Base-by-base conservation (phyloP, 2,888 invertebrate species). In the Bombyx huttoni region DNA sequence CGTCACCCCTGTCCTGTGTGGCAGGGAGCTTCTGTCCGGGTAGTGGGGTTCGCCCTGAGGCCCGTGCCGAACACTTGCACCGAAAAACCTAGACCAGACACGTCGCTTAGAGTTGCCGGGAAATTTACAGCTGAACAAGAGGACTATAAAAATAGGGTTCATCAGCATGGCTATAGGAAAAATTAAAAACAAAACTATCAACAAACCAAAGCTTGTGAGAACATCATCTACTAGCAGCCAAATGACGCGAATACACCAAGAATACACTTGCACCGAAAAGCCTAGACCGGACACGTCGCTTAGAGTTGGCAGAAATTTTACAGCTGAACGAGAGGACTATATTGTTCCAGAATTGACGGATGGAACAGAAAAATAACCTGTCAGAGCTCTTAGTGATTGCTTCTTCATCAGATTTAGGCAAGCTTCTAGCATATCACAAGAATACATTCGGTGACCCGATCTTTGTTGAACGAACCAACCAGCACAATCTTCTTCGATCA, bases 311-410 rank as follows among this genome's bases (percentile, higher is more conserved):
- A 5, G 24, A 24, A 24, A 24, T 24, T 5, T 24, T 24, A 24
- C 24, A 24, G 2, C 24, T 24, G 3, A 24, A 24, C 24, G 24
- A 24, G 1, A 24, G 24, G 24, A 24, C 24, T 24, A 24, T 24
- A 46, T 95, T 95, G 95, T 96, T 95, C 70, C 95, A 95, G 67
- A 95, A 95, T 69, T 86, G 94, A 0, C 81, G 94, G 0, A 95
- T 95, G 94, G 93, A 93, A 58, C 88, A 83, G 64, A 93, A 93
- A 69, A 93, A 92, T 65, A 91, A 91, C 55, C 80, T 80, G 46
- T 64, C 70, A 3, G 82, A 81, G 52, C 62, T 61, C 53, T 52
- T 67, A 0, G 78, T 72, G 8, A 72, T 72, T 0, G 73, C 69
- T 51, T 68, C 71, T 3, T 68, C 70, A 0, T 62, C 70, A 0